Evolutionary conservation across 2,797 vertebrate species (phyloP).

Genomic region (Acanthis flammea): DNA sequence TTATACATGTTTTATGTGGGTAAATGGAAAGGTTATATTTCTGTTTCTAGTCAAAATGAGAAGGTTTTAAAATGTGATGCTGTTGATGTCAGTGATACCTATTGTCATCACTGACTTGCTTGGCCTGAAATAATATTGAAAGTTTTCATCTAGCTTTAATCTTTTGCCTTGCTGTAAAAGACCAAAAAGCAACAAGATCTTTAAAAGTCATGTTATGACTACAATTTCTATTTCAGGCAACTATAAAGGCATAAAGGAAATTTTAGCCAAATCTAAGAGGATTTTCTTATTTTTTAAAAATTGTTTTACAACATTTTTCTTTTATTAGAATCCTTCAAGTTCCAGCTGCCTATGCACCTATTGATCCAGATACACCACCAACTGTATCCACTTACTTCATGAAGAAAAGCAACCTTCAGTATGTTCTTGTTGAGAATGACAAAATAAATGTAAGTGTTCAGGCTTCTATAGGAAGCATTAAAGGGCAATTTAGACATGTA

Average conservation of each 20-base stretch:
- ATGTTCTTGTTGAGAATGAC: conserved; percentile 85
- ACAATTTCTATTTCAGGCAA: background rate
- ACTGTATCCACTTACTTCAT: conserved; percentile 79
- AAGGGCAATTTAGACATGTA: background rate
- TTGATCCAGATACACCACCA: conserved; percentile 86
- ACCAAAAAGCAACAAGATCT: background rate
- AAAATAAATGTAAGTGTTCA: conserved; percentile 79
- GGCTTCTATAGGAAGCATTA: background rate
- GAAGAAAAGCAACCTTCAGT: conserved; percentile 78
- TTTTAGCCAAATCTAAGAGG: background rate
- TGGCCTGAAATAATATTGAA: background rate
- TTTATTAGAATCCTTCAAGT: conserved; percentile 84
- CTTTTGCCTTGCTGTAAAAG: background rate
- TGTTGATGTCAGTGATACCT: background rate
- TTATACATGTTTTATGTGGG: accelerated
- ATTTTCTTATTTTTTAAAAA: background rate
- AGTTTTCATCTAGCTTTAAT: background rate
- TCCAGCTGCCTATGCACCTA: conserved; percentile 86
- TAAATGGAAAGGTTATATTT: background rate
- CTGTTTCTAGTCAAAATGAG: background rate
- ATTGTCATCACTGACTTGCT: background rate
- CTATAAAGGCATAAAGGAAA: background rate
- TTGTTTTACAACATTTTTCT: background rate
- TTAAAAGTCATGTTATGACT: background rate
- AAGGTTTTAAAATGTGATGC: background rate